phyloP scores from a whole-genome alignment of 2,888 invertebrate species.

The Embidobia sp. region DNA sequence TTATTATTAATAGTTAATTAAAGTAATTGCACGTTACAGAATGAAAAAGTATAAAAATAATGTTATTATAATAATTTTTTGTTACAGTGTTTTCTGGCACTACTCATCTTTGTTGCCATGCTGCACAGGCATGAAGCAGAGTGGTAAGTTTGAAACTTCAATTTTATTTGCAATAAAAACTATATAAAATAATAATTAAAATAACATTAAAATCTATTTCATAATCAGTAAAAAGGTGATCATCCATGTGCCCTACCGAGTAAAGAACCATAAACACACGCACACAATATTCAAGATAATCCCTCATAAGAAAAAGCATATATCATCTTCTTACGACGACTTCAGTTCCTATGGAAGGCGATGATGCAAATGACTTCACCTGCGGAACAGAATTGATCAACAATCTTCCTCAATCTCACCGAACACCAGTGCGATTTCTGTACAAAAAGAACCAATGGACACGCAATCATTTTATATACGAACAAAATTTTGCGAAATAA shows the following conservation, averaged over 20 bases:
- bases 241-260: slow-evolving; percentile 86
- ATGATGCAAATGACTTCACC: too few species aligned
- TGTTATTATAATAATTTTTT: too few species aligned
- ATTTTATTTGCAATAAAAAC: neutral
- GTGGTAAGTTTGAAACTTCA: slow-evolving; percentile 24
- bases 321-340: slow-evolving; percentile 56
- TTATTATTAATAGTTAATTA: too few species aligned
- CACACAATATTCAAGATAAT: slow-evolving; percentile 88
- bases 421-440: too few species aligned
- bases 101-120: slow-evolving; percentile 21
- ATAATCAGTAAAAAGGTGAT: slow-evolving; percentile 84
- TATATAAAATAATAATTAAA: neutral
- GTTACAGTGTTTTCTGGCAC: slow-evolving; percentile 35
- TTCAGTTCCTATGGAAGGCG: slow-evolving; percentile 47
- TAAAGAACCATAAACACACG: slow-evolving; percentile 87
- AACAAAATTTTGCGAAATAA: slow-evolving; percentile 1
- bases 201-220: slow-evolving; percentile 1
- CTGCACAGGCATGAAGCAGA: slow-evolving; percentile 31
- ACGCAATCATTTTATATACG: too few species aligned
- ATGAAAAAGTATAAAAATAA: too few species aligned
- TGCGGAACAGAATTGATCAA: too few species aligned
- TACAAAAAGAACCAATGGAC: too few species aligned
- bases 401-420: too few species aligned
- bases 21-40: too few species aligned
- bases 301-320: slow-evolving; percentile 82